Evolutionary conservation across 2,797 vertebrate genomes (phyloP), one percentile per base, ranked within the genome.

Genomic region (Fistularia tabacaria): DNA sequence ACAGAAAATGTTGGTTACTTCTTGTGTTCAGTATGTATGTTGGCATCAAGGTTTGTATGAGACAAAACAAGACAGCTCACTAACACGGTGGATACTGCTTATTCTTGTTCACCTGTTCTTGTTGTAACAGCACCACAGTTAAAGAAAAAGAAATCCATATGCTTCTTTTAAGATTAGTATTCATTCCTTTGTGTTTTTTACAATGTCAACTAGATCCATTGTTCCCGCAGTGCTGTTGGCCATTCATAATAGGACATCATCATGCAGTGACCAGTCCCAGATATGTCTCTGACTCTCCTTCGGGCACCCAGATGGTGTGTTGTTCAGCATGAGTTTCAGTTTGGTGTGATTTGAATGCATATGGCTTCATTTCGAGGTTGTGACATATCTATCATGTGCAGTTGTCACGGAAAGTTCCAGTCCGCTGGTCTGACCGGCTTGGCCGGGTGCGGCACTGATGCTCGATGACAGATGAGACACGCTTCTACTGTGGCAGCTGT

Each of bases 341-440:
- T 71, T 39, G 15, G 56, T 82, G 75, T 78, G 80, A 83, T 85
- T 66, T 80, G 76, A 85, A 87, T 81, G 76, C 45, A n/a, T 66
- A 78, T 36, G n/a, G 69, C 82, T 87, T 83, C 49, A 80, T 85
- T 84, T 88, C 76, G 77, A 79, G 76, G 72, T 77, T 75, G 77
- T 76, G 80, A 85, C 72, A 82, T 62, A 74, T 85, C 70, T 76
- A 79, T 85, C 82, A 50, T 64, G 74, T 10, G 57, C 59, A 46
- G 64, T 81, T 74, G 79, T 83, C 74, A 69, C 74, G 62, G 60
- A 80, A 49, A 64, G 73, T 81, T 86, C 64, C 73, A 54, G 77
- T 74, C 14, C 25, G 63, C 73, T 38, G 63, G 51, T 69, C 61
- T 54, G 79, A 76, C 74, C 78, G 73, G 79, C 68, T 11, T 52